A percentile compares a stretch with the other conserved stretches of the same genome.
phyloP scores from a whole-genome alignment of 1,140 invertebrate genomes.

The Drosophila nigromelanica region DNA sequence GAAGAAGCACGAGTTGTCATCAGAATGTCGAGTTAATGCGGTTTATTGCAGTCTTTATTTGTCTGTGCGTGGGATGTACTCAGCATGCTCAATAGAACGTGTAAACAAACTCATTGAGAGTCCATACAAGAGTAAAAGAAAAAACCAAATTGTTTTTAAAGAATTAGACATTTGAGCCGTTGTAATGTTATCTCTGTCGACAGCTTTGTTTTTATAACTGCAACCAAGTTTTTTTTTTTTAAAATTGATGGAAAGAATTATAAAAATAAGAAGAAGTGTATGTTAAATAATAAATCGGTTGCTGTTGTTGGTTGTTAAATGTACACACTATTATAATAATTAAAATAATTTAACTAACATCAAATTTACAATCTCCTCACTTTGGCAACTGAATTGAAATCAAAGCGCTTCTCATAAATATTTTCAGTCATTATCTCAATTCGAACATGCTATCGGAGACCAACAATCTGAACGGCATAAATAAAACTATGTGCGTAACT shows the following conservation, averaged over 20 bases:
- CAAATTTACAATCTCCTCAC: no score
- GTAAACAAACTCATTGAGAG: conserved; percentile 10
- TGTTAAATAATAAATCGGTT: no score
- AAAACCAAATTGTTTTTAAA: neutral
- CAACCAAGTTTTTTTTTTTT: no score
- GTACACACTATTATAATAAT: neutral
- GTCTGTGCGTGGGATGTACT: conserved; percentile 17
- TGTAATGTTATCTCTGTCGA: neutral
- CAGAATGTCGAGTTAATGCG: conserved; percentile 19
- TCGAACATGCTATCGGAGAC: conserved; percentile 1
- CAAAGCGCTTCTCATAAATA: neutral
- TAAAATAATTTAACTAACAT: neutral
- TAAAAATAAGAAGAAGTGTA: no score
- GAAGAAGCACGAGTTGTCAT: conserved; percentile 16
- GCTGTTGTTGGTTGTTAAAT: no score
- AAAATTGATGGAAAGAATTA: no score
- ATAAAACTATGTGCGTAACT: neutral
- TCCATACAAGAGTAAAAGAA: neutral
- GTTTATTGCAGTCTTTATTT: neutral
- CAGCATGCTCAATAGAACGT: conserved; percentile 17
- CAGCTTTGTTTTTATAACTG: neutral
- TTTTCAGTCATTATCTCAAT: conserved; percentile 4
- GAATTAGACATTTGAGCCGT: neutral
- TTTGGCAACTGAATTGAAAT: neutral
- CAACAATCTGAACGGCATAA: neutral